A percentile compares a stretch with the other conserved stretches of the same genome.
These are phyloP conservation scores for Meganola albula DNA, from an alignment of 2,888 invertebrate species.

Conservation along the genomic window DNA sequence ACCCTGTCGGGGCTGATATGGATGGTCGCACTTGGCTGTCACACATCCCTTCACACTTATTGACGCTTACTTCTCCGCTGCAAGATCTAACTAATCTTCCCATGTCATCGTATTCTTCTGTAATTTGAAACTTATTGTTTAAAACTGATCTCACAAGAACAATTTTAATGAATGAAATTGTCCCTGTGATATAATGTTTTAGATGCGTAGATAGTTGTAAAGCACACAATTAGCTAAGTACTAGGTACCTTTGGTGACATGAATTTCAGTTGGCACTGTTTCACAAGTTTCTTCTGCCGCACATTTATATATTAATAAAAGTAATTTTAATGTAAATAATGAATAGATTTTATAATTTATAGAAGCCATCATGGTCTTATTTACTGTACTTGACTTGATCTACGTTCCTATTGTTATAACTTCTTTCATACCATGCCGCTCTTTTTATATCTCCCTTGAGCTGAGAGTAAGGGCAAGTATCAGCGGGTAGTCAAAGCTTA, in stretches of 20 bases:
- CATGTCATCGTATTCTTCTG: slow-evolving; percentile 92
- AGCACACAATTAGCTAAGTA: not conserved
- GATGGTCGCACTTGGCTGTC: slow-evolving; percentile 95
- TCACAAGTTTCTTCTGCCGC: slow-evolving; percentile 86
- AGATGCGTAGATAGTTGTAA: not conserved
- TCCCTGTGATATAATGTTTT: not conserved
- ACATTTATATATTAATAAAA: slow-evolving; percentile 27
- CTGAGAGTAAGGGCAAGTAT: slow-evolving; percentile 20
- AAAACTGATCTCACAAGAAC: too few species aligned
- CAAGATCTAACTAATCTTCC: slow-evolving; percentile 91
- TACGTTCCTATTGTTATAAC: slow-evolving; percentile 12
- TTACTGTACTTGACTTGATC: slow-evolving; percentile 8
- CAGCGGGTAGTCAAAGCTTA: slow-evolving; percentile 40
- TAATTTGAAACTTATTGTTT: slow-evolving; percentile 15
- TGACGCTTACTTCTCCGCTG: slow-evolving; percentile 92
- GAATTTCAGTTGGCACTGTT: slow-evolving; percentile 90
- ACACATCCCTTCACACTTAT: slow-evolving; percentile 96
- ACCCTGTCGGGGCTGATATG: slow-evolving; percentile 91
- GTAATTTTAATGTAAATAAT: slow-evolving; percentile 23
- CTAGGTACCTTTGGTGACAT: slow-evolving; percentile 86
- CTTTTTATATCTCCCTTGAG: slow-evolving; percentile 21
- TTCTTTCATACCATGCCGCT: slow-evolving; percentile 3
- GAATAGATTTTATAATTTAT: slow-evolving; percentile 14
- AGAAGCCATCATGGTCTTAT: slow-evolving; percentile 21
- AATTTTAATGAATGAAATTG: not conserved